Percentiles rank a stretch among this genome's conserved stretches.
These are phyloP conservation scores for Mustela lutreola DNA, from an alignment of 2,113 vertebrate species.

Conservation along the genomic window DNA sequence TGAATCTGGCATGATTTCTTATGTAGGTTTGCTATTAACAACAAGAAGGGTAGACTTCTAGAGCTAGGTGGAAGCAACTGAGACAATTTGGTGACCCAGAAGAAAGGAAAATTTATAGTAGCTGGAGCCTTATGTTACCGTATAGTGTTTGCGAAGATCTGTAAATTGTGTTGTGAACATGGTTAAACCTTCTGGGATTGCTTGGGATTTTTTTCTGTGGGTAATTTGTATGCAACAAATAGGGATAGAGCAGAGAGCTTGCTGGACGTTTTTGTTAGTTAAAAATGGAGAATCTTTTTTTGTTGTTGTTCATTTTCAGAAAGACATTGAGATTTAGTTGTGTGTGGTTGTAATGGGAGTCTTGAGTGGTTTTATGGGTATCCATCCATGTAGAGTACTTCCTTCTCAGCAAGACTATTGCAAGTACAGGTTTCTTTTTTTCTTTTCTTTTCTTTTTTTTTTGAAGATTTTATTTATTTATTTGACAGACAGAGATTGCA, in stretches of 20 bases:
- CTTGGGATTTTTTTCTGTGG: neutral
- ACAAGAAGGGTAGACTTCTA: neutral
- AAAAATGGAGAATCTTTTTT: neutral
- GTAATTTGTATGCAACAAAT: neutral
- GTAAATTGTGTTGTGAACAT: neutral
- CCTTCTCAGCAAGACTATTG: neutral
- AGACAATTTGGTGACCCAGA: neutral
- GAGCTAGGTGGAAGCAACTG: neutral
- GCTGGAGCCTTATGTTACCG: neutral
- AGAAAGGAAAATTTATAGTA: neutral
- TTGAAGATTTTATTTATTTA: neutral
- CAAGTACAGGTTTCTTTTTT: neutral
- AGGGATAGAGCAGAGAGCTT: neutral
- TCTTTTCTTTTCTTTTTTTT: neutral
- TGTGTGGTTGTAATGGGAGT: neutral
- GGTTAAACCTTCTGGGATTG: neutral
- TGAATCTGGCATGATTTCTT: neutral
- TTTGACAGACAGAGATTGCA: no score
- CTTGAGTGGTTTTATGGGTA: neutral
- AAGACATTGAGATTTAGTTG: neutral
- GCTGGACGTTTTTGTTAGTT: neutral
- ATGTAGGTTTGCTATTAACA: neutral
- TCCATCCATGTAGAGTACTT: neutral
- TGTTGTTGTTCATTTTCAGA: constrained; percentile 5
- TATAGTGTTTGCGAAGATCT: neutral